phyloP scores from a whole-genome alignment of 2,888 invertebrate species.

The Cephalotes varians region DNA sequence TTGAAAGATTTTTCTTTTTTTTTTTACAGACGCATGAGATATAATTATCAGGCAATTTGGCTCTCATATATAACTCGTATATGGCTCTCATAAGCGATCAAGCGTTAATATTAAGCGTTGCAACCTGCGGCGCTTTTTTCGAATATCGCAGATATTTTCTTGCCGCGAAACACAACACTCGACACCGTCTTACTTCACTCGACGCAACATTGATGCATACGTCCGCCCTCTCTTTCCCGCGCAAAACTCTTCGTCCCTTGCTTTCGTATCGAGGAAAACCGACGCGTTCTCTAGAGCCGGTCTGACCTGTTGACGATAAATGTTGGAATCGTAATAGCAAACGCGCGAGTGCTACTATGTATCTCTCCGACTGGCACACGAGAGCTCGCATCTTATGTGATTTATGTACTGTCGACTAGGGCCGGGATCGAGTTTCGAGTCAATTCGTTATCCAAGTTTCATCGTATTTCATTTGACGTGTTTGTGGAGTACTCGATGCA shows the following conservation, averaged over 20 bases:
- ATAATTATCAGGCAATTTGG: constrained; percentile 27
- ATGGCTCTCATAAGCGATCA: constrained; percentile 1
- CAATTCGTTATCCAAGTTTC: constrained; percentile 46
- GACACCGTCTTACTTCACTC: constrained; percentile 8
- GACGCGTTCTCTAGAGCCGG: constrained; percentile 28
- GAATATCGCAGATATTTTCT: not conserved
- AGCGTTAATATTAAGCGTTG: constrained; percentile 24
- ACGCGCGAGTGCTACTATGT: constrained; percentile 1
- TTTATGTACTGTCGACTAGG: constrained; percentile 33
- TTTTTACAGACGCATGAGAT: not conserved
- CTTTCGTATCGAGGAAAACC: not conserved
- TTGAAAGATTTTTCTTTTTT: not conserved
- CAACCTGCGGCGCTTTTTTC: not conserved
- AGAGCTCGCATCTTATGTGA: constrained; percentile 21
- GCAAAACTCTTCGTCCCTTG: not conserved
- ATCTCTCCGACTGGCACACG: constrained; percentile 10
- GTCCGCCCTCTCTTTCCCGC: not conserved
- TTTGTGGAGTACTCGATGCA: constrained; percentile 18
- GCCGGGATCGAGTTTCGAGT: constrained; percentile 40
- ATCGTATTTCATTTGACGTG: constrained; percentile 35
- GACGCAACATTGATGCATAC: constrained; percentile 15
- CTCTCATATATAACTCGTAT: not conserved
- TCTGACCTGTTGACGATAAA: constrained; percentile 51
- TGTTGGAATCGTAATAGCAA: constrained; percentile 43
- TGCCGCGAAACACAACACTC: constrained; percentile 21